Evolutionary conservation across 2,797 vertebrate species (phyloP), one percentile per base, ranked within the genome.

Genomic region (Philypnodon macrostomus): DNA sequence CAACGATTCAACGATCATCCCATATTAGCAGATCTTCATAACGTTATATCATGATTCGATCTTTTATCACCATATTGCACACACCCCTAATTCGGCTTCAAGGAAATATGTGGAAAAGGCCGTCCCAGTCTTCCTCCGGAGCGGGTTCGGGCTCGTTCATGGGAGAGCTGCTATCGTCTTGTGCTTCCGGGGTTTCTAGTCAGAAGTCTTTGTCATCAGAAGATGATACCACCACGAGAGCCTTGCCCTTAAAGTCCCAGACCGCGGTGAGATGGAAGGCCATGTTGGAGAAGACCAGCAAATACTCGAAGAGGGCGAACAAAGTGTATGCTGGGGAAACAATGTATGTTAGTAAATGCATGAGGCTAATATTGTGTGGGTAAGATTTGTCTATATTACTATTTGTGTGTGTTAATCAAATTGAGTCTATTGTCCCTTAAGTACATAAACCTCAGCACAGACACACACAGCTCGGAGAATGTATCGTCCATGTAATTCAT

Each of bases 251-350:
- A 5, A 97, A 97, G 80, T 97, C 94, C 94, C 93, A 95, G 69
- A 92, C 87, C 6, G 94, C 94, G 2, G 94, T 97, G 83, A 95
- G 90, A 84, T 96, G 94, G 86, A 96, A 97, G n/a, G 91, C 93
- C 93, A 97, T 96, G 76, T 96, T 97, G 81, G 90, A 93, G 23
- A 97, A 82, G 17, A 97, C 94, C 15, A 96, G 91, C 5, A 94
- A 81, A 77, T 97, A 97, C 78, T 97, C 94, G 81, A 95, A 90
- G 73, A 95, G 74, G 34, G 94, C 92, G 15, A 97, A 97, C 45
- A 92, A 47, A 4, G 94, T 94, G 58, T 97, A 96, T 35, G 90
- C 94, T 95, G 70, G 29, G 12, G 58, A 52, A 61, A 55, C 19
- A 53, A 19, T 53, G 37, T 2, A 53, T 11, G 4, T 30, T 11